These are phyloP conservation scores for Prionace glauca DNA, from an alignment of 2,797 vertebrate species.

Conservation along the genomic window DNA sequence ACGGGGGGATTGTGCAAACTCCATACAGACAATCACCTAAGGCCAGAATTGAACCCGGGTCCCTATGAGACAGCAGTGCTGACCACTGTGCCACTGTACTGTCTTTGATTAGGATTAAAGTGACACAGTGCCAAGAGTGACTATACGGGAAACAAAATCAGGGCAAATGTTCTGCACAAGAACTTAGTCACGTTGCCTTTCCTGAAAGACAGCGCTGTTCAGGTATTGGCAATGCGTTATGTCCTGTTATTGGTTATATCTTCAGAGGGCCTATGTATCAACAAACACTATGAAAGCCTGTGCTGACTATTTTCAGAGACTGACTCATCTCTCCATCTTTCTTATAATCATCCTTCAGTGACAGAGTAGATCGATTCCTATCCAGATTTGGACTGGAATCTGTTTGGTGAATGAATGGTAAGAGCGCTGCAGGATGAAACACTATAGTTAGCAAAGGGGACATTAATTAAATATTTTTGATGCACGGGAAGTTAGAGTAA, in stretches of 20 bases:
- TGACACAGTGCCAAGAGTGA: not conserved
- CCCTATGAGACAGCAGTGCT: no score
- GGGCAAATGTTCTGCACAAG: not conserved
- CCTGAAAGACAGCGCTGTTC: not conserved
- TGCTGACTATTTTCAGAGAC: not conserved
- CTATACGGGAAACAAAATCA: not conserved
- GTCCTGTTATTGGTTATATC: not conserved
- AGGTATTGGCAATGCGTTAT: not conserved
- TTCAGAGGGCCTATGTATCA: not conserved
- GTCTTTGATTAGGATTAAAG: not conserved
- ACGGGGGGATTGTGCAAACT: no score
- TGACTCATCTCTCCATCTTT: slow-evolving; percentile 32
- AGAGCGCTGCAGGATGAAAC: not conserved
- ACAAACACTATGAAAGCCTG: slow-evolving; percentile 23
- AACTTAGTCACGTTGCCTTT: no score
- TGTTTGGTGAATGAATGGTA: not conserved
- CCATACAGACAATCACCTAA: no score
- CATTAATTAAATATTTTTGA: not conserved
- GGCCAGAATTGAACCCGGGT: no score
- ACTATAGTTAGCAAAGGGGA: not conserved
- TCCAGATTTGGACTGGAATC: not conserved
- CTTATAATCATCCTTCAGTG: slow-evolving; percentile 26
- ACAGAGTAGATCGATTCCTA: slow-evolving; percentile 11
- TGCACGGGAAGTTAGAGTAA: slow-evolving; percentile 10
- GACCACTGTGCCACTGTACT: no score